Percentiles rank a stretch among this genome's conserved stretches.
Evolutionary conservation across 2,113 vertebrate species (phyloP).

Genomic region (Cheirogaleus medius): DNA sequence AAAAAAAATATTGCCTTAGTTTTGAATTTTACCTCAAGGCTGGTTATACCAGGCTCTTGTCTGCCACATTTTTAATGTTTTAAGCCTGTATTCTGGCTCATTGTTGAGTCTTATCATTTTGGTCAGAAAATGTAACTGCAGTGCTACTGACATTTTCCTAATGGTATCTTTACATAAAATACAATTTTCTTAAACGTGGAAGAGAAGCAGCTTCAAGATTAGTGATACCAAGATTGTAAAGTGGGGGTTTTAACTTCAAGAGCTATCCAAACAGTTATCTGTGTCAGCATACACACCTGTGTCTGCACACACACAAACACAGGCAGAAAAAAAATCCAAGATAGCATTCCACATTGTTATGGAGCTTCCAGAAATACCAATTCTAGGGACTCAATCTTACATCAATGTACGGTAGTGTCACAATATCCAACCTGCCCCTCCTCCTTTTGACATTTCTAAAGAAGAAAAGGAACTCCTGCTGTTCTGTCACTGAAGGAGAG

Average conservation of each 20-base stretch:
- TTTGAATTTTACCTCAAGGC: neutral
- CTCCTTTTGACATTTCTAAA: neutral
- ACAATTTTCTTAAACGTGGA: slow-evolving; percentile 20
- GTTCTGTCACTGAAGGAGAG: neutral
- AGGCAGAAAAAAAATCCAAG: neutral
- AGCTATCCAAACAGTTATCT: slow-evolving; percentile 56
- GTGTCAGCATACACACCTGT: neutral
- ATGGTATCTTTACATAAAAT: neutral
- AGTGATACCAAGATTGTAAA: slow-evolving; percentile 30
- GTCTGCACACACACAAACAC: neutral
- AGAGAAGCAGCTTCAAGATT: neutral
- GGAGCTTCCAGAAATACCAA: neutral
- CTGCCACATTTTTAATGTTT: neutral
- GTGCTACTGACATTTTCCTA: neutral
- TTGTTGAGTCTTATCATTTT: neutral
- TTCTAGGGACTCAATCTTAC: neutral
- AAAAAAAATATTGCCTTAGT: neutral
- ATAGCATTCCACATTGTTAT: neutral
- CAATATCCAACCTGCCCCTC: neutral
- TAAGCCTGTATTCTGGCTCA: neutral
- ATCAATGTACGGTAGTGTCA: neutral
- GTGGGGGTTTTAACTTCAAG: slow-evolving; percentile 52
- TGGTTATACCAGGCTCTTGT: neutral
- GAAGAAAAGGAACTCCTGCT: neutral
- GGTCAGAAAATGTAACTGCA: neutral